phyloP scores from a whole-genome alignment of 2,113 vertebrate species.

The Crotophaga sulcirostris region DNA sequence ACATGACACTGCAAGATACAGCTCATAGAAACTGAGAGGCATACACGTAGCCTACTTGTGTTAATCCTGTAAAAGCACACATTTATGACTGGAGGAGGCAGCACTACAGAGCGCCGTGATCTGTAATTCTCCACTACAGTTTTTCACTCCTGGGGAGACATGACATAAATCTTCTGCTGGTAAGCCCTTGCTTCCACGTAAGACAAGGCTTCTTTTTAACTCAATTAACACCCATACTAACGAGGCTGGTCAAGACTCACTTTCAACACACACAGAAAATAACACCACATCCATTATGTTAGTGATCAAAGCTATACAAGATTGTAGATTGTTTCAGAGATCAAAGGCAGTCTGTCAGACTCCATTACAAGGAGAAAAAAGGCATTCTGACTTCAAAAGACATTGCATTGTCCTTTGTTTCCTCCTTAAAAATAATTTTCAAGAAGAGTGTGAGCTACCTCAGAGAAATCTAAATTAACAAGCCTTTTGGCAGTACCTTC shows the following conservation, averaged over 20 bases:
- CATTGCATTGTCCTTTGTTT: slow-evolving; percentile 1
- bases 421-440: slow-evolving; percentile 31
- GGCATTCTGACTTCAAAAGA: slow-evolving; percentile 47
- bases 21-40: slow-evolving; percentile 4
- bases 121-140: background rate
- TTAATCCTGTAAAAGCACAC: slow-evolving; percentile 21
- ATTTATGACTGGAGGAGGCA: background rate
- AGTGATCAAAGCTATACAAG: slow-evolving; percentile 61
- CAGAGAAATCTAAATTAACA: slow-evolving; percentile 30
- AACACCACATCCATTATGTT: slow-evolving; percentile 46
- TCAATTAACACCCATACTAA: slow-evolving; percentile 52
- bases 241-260: slow-evolving; percentile 33
- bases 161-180: background rate
- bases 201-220: background rate
- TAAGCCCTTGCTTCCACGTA: background rate
- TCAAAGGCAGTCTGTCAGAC: slow-evolving; percentile 57
- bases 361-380: slow-evolving; percentile 42
- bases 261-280: slow-evolving; percentile 47
- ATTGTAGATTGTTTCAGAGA: slow-evolving; percentile 47
- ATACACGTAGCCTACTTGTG: slow-evolving; percentile 21
- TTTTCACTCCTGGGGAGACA: background rate
- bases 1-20: slow-evolving; percentile 4
- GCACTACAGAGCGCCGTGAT: rapidly evolving
- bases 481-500: background rate
- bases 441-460: background rate